Evolutionary conservation across 2,888 invertebrate species (phyloP).

Genomic region (Lasioglossum calceatum): DNA sequence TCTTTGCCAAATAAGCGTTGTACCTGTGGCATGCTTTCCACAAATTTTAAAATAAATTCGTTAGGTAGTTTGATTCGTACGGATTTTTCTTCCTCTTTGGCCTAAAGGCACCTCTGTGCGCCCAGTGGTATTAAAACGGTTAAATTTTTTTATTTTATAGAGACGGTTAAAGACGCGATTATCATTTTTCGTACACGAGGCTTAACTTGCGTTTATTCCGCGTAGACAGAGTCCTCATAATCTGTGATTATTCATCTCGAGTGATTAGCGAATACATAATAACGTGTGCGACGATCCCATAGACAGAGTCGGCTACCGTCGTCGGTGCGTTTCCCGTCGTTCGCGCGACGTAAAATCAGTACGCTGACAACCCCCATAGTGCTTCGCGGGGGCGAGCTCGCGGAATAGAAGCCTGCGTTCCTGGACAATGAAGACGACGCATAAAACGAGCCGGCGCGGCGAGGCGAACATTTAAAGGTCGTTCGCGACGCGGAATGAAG

Average conservation of each 20-base stretch:
- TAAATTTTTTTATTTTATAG: no score
- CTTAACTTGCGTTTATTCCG: no score
- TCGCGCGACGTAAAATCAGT: neutral
- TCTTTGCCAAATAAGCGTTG: no score
- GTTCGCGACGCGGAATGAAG: conserved; percentile 65
- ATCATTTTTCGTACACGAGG: no score
- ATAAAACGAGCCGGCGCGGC: conserved; percentile 42
- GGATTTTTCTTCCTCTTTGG: no score
- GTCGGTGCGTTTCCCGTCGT: neutral
- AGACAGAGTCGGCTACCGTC: neutral
- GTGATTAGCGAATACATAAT: neutral
- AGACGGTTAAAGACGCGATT: no score
- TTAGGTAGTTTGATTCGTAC: no score
- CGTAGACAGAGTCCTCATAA: no score
- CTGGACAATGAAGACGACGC: conserved; percentile 56
- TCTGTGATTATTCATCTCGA: neutral
- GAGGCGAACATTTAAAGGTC: conserved; percentile 71
- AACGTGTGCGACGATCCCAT: neutral
- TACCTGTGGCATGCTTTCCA: no score
- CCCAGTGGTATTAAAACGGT: no score
- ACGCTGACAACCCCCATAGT: conserved; percentile 20
- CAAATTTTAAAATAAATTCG: no score
- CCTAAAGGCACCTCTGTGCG: no score
- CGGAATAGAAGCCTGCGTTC: conserved; percentile 42
- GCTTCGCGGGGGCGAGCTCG: conserved; percentile 33